Evolutionary conservation across 2,888 invertebrate species (phyloP).

Genomic region (Habroteleia sp.): DNA sequence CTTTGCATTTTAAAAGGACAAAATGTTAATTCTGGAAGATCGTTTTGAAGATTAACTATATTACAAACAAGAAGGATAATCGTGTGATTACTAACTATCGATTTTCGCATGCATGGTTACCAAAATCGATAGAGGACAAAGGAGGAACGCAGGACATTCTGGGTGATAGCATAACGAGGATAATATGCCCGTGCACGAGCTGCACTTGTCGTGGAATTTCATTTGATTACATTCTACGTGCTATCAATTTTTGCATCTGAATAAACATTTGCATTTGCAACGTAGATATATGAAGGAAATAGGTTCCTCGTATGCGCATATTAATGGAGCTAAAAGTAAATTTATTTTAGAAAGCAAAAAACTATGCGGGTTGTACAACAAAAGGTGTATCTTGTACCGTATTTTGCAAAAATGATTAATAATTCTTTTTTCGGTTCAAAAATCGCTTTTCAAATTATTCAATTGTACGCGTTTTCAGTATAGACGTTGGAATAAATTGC

Average conservation of each 20-base stretch:
- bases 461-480: constrained; percentile 1
- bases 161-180: constrained; percentile 1
- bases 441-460: constrained; percentile 17
- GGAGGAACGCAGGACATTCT: constrained; percentile 2
- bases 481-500: no score
- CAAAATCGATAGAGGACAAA: constrained; percentile 14
- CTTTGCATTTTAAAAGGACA: no score
- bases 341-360: no score
- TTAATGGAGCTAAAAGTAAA: no score
- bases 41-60: no score
- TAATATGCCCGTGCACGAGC: constrained; percentile 12
- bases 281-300: not conserved
- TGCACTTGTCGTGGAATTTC: constrained; percentile 19
- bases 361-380: no score
- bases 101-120: constrained; percentile 14
- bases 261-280: constrained; percentile 21
- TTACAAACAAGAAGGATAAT: constrained; percentile 1
- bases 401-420: no score
- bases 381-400: no score
- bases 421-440: constrained; percentile 9
- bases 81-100: constrained; percentile 8
- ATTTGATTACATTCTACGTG: constrained; percentile 14
- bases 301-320: no score
- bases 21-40: no score
- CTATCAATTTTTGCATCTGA: constrained; percentile 34